These are phyloP conservation scores for Polypedilum vanderplanki DNA, from an alignment of 1,140 invertebrate genomes.

Conservation along the genomic window DNA sequence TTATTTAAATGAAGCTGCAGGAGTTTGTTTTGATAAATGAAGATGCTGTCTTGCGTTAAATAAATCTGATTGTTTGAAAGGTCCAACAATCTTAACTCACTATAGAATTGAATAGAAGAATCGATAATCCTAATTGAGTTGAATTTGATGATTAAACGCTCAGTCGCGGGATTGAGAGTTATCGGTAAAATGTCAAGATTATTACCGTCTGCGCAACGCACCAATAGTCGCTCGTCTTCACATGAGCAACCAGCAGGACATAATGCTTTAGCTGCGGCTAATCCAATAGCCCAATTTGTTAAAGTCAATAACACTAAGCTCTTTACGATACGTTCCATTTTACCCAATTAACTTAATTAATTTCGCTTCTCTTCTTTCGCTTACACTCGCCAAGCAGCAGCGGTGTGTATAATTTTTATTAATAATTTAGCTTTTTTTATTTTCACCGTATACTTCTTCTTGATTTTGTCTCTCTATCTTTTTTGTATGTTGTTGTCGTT, in stretches of 20 bases:
- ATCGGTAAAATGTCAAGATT: slow-evolving; percentile 78
- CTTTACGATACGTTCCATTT: slow-evolving; percentile 25
- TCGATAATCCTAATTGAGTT: slow-evolving; percentile 76
- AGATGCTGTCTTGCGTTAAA: slow-evolving; percentile 63
- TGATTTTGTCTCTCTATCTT: not conserved
- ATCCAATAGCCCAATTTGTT: slow-evolving; percentile 21
- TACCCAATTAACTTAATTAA: slow-evolving; percentile 28
- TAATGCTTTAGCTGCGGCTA: not conserved
- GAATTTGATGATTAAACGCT: slow-evolving; percentile 66
- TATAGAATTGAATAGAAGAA: slow-evolving; percentile 73
- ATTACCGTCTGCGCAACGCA: slow-evolving; percentile 67
- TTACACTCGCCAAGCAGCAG: not conserved
- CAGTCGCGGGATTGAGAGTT: slow-evolving; percentile 75
- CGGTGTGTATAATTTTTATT: not conserved
- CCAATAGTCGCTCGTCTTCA: slow-evolving; percentile 73
- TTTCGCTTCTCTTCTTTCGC: not conserved
- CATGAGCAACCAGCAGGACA: slow-evolving; percentile 70
- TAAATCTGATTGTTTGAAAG: slow-evolving; percentile 70
- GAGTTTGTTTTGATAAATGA: slow-evolving; percentile 64
- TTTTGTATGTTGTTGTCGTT: not conserved
- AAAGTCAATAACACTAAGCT: slow-evolving; percentile 24
- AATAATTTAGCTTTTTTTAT: not conserved
- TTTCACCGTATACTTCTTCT: not conserved
- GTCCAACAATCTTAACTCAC: slow-evolving; percentile 68
- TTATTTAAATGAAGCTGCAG: slow-evolving; percentile 68